phyloP scores from a whole-genome alignment of 2,888 invertebrate genomes.

The Podotricha telesiphe region DNA sequence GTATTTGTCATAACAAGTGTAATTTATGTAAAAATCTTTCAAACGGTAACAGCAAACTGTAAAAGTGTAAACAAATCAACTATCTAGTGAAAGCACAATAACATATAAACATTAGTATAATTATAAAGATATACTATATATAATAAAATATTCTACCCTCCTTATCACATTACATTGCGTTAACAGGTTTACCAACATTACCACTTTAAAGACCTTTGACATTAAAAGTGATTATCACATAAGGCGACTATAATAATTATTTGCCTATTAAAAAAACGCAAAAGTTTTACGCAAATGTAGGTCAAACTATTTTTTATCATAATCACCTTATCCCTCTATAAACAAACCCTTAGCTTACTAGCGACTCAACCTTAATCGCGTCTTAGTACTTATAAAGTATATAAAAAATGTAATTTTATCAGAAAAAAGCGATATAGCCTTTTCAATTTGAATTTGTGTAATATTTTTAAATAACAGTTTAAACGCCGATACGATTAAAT shows the following conservation, averaged over 20 bases:
- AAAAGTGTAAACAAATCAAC: neutral
- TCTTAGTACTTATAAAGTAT: neutral
- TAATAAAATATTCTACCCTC: constrained; percentile 25
- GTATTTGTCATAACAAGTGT: constrained; percentile 5
- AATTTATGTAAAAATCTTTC: neutral
- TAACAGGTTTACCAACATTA: constrained; percentile 10
- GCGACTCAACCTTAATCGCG: neutral
- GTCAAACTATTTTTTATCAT: too few species aligned
- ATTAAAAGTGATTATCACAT: neutral
- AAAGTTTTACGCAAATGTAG: neutral
- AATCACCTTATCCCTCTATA: neutral
- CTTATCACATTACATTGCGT: constrained; percentile 17
- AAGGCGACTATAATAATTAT: neutral
- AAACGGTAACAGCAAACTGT: neutral
- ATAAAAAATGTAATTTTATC: too few species aligned
- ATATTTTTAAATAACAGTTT: too few species aligned
- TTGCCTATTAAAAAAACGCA: neutral
- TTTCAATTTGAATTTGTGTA: too few species aligned
- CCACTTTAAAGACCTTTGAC: constrained; percentile 13
- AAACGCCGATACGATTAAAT: too few species aligned
- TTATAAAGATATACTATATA: neutral
- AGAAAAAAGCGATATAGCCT: too few species aligned
- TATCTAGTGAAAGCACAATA: constrained; percentile 22
- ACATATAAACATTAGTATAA: constrained; percentile 18
- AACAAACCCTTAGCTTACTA: neutral